Percentiles rank a stretch among this genome's conserved stretches.
Conservation (phyloP, 2,888 invertebrate species). For the Aphrophora alni region DNA sequence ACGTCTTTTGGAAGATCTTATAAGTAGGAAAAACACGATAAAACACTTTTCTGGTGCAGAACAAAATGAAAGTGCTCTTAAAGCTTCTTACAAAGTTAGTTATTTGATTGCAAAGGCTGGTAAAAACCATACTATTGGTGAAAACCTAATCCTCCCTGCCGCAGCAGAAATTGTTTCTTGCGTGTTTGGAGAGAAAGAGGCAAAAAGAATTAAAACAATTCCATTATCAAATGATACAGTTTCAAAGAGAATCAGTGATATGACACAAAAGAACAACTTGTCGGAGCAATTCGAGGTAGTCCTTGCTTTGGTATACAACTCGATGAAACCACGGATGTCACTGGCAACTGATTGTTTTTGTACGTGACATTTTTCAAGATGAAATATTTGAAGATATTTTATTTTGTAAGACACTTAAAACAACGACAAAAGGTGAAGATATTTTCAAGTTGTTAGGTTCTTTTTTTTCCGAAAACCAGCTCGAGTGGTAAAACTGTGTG, state of each 20-base stretch:
- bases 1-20: no score
- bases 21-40: no score
- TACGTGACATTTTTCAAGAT: constrained; percentile 28
- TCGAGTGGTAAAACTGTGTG: not conserved
- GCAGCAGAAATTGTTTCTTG: not conserved
- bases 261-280: not conserved
- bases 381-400: constrained; percentile 30
- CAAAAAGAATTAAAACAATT: constrained; percentile 9
- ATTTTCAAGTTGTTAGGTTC: not conserved
- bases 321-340: constrained; percentile 10
- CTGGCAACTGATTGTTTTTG: constrained; percentile 31
- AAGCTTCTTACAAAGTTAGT: no score
- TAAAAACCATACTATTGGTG: not conserved
- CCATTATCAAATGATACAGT: not conserved
- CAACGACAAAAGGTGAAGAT: not conserved
- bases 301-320: not conserved
- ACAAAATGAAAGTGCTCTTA: no score
- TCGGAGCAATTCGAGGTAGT: not conserved
- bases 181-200: not conserved
- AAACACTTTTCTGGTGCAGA: no score
- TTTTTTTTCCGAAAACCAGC: not conserved
- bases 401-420: not conserved
- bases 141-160: not conserved
- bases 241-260: not conserved
- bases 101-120: no score